Conservation (phyloP, 92 coral and sea anemone genomes). For the Porites divaricata region DNA sequence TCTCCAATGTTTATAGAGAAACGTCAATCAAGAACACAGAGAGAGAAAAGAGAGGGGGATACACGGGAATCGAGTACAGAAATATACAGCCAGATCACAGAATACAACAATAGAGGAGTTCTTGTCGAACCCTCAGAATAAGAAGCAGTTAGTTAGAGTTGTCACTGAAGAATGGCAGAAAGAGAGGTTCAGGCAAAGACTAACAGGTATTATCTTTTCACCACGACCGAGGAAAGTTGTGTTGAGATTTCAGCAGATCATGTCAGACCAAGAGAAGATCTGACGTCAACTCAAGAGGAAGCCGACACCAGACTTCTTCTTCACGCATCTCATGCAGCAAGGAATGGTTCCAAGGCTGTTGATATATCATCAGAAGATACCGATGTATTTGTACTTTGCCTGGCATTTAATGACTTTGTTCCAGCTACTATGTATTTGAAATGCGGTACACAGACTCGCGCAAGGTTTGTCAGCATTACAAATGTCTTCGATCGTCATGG, state of each 20-base stretch:
- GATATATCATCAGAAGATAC: constrained; percentile 64
- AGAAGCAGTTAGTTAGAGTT: constrained; percentile 25
- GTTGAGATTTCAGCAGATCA: constrained; percentile 4
- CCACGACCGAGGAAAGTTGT: constrained; percentile 4
- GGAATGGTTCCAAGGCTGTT: constrained; percentile 34
- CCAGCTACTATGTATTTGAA: constrained; percentile 23
- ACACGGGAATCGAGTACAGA: constrained; percentile 40
- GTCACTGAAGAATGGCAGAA: constrained; percentile 30
- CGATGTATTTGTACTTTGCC: constrained; percentile 59
- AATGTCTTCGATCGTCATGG: constrained; percentile 30
- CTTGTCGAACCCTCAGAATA: constrained; percentile 34
- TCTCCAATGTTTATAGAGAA: constrained; percentile 44
- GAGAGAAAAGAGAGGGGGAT: constrained; percentile 37
- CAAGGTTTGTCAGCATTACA: constrained; percentile 13
- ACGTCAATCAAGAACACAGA: constrained; percentile 49
- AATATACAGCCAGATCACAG: constrained; percentile 37
- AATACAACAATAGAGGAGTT: constrained; percentile 49
- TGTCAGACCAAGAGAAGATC: background rate
- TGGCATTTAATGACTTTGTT: constrained; percentile 36
- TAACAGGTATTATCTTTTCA: constrained; percentile 30
- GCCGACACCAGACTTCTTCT: constrained; percentile 63
- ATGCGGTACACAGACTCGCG: constrained; percentile 30
- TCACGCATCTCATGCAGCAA: constrained; percentile 51
- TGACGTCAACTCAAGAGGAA: constrained; percentile 53
- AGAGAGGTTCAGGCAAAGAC: constrained; percentile 23